Base-by-base conservation (phyloP, 2,888 invertebrate genomes). In the Orthonychiurus folsomi region DNA sequence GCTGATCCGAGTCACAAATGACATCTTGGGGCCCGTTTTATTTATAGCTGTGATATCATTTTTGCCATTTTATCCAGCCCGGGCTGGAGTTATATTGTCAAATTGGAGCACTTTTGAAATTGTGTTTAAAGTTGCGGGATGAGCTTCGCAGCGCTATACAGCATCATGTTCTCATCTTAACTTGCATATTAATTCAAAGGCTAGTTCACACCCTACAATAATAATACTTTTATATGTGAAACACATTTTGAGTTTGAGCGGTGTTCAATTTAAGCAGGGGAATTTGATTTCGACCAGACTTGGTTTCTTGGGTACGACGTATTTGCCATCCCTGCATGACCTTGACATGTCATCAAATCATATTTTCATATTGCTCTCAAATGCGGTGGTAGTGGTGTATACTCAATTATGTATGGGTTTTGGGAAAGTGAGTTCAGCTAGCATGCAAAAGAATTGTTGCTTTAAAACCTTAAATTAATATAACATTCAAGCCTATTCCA, bases 331-430 rank as follows among this genome's bases (percentile, higher is more conserved):
- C 15, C 15, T 37, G 37, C 37, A 37, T 9, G 20, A n/a, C n/a
- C n/a, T 52, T 9, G 52, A 52, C 52, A 52, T 52, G 52, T 12
- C 20, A 9, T 52, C 52, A 23, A 23, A 52, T 23, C 52, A 52
- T n/a, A n/a, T n/a, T n/a, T n/a, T n/a, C n/a, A n/a, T 9, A 52
- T 52, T 20, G 52, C 52, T 20, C n/a, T 52, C 12, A 20, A 23
- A 21, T 20, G 5, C 24, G 52, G 52, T 9, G n/a, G n/a, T n/a
- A n/a, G n/a, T n/a, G 52, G 52, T 9, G 5, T 5, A 9, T 52
- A 12, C 20, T 5, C 21, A 52, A 52, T 52, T 9, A 52, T 9
- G 21, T 52, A 52, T 23, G 24, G 52, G 20, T 52, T 52, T 3
- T 52, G 20, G 5, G 52, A 20, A 52, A 52, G 52, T 52, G 15